Evolutionary conservation across 2,888 invertebrate species (phyloP), one percentile per base, ranked within the genome.

Genomic region (Cordylochernes scorpioides): DNA sequence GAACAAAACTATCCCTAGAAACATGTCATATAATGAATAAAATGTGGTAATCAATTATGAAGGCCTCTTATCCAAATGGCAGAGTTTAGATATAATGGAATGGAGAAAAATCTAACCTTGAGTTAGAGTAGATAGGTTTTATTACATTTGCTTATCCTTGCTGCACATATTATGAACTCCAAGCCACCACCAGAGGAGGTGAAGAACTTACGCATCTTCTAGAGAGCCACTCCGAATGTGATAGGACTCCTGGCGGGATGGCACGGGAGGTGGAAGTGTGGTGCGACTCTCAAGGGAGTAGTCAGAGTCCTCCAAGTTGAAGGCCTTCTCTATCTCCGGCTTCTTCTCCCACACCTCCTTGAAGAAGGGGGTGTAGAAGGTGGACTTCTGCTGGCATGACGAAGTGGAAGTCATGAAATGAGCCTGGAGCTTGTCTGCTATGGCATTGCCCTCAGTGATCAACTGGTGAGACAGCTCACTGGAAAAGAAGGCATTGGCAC

Each of bases 321-420:
- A 77, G 12, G 82, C 72, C 48, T 77, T 74, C 51, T 88, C 86
- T 30, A 86, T 84, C 58, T 84, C 82, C 16, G 77, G 78, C 46
- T 84, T 82, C 45, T 78, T 74, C 52, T 84, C 82, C 84, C 82
- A 86, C 14, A 80, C 84, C 53, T 82, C 82, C 52, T 82, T 80
- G 59, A 88, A 77, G 61, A 88, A 88, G 26, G 84, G 82, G 26
- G 77, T 78, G 54, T 80, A 88, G 54, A 82, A 80, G 17, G 82
- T 78, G 47, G 80, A 32, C 28, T 39, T 39, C 29, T 39, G 39
- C 25, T 39, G 39, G 19, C 31, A 32, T n/a, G 37, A 32, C 16
- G 40, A 32, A 13, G 75, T 71, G 34, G 77, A 77, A 0, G 82
- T 84, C 62, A 82, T 75, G 54, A 86, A 91, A 55, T 78, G 78